phyloP scores from a whole-genome alignment of 2,888 invertebrate species.

The Sialis fuliginosa region DNA sequence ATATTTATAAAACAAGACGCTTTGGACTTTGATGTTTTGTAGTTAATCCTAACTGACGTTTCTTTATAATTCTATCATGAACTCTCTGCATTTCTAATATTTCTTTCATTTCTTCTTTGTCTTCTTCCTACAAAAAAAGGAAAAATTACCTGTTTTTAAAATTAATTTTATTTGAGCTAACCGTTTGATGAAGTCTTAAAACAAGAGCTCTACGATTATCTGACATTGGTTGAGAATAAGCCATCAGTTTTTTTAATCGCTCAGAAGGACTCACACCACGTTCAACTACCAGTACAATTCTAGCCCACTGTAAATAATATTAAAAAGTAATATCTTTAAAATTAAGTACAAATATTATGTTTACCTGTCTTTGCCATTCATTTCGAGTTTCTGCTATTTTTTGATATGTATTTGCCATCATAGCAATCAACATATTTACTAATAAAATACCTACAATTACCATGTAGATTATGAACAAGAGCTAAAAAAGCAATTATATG shows the following conservation, averaged over 20 bases:
- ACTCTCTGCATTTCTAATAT: slow-evolving; percentile 78
- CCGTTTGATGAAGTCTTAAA: slow-evolving; percentile 74
- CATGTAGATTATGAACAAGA: slow-evolving; percentile 93
- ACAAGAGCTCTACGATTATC: slow-evolving; percentile 74
- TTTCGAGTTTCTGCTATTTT: slow-evolving; percentile 93
- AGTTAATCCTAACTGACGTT: slow-evolving; percentile 27
- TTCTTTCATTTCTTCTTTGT: slow-evolving; percentile 88
- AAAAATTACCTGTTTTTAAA: too few species aligned
- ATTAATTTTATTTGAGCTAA: slow-evolving; percentile 22
- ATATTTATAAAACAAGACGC: too few species aligned
- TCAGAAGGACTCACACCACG: slow-evolving; percentile 86
- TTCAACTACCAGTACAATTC: slow-evolving; percentile 93
- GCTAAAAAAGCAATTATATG: slow-evolving; percentile 24
- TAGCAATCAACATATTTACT: slow-evolving; percentile 96
- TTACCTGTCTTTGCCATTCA: slow-evolving; percentile 87
- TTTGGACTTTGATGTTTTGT: not conserved
- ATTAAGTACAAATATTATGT: not conserved
- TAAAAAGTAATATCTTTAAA: not conserved
- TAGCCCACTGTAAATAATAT: slow-evolving; percentile 61
- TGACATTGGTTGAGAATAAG: slow-evolving; percentile 90
- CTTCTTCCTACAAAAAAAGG: slow-evolving; percentile 51
- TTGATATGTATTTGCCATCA: slow-evolving; percentile 99
- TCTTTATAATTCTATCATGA: slow-evolving; percentile 61
- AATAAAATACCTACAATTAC: slow-evolving; percentile 86
- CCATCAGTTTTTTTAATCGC: slow-evolving; percentile 65